Evolutionary conservation across 2,888 invertebrate genomes (phyloP).

Genomic region (Sepiola atlantica): DNA sequence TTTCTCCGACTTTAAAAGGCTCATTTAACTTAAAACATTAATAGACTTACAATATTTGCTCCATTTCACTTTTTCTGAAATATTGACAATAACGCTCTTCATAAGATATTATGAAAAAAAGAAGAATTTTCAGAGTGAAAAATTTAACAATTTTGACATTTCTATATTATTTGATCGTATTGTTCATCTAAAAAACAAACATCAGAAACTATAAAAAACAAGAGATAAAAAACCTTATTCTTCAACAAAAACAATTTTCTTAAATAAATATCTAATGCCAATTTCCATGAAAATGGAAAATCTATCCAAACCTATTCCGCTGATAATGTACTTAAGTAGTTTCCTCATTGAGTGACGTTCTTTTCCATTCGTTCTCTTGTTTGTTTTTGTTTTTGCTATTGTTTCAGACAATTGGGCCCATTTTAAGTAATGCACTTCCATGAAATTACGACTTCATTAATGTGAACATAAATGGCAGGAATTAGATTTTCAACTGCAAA

Average conservation of each 20-base stretch:
- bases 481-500: neutral
- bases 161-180: neutral
- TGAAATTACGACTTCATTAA: slow-evolving; percentile 9
- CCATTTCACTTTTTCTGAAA: neutral
- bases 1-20: slow-evolving; percentile 20
- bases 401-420: neutral
- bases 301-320: neutral
- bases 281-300: neutral
- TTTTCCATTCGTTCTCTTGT: neutral
- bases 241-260: neutral
- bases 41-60: neutral
- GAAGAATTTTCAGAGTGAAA: neutral
- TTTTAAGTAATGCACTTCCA: slow-evolving; percentile 32
- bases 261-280: slow-evolving; percentile 22
- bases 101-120: neutral
- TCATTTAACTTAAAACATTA: slow-evolving; percentile 32
- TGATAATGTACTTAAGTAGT: slow-evolving; percentile 12
- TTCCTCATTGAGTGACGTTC: neutral
- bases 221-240: neutral
- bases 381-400: neutral
- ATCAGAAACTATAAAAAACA: neutral
- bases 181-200: neutral
- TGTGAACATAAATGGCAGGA: slow-evolving; percentile 8
- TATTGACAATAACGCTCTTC: neutral
- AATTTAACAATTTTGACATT: neutral